Percentiles rank a stretch among this genome's conserved stretches.
phyloP scores from a whole-genome alignment of 2,113 vertebrate species.

The Edolisoma coerulescens region DNA sequence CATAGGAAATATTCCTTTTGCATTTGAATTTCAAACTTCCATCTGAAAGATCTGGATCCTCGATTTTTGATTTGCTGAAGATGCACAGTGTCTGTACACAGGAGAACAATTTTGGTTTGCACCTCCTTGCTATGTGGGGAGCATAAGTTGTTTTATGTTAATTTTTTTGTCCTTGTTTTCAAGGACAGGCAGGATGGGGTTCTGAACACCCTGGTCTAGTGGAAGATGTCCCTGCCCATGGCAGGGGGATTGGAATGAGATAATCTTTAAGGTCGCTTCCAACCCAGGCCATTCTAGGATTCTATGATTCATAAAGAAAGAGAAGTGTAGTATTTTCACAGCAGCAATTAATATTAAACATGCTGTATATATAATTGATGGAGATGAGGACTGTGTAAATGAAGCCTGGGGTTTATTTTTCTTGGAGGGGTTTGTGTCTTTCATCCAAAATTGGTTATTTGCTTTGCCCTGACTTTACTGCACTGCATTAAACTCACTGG shows the following conservation, averaged over 20 bases:
- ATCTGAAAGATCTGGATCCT: background rate
- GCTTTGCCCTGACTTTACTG: background rate
- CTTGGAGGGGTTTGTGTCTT: background rate
- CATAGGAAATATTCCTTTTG: background rate
- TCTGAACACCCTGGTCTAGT: background rate
- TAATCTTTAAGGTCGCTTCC: background rate
- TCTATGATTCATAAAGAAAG: background rate
- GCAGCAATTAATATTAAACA: slow-evolving; percentile 27
- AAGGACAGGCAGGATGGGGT: background rate
- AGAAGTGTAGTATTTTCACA: background rate
- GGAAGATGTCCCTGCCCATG: background rate
- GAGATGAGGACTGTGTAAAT: background rate
- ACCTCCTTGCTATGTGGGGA: background rate
- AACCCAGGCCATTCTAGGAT: background rate
- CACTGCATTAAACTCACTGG: background rate
- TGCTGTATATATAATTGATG: background rate
- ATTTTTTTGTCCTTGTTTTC: background rate
- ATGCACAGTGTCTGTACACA: background rate
- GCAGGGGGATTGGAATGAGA: background rate
- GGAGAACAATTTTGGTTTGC: background rate
- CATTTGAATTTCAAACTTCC: background rate
- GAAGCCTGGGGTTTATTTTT: background rate
- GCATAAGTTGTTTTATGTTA: background rate
- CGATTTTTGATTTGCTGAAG: background rate
- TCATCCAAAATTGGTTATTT: slow-evolving; percentile 6